Percentiles rank a stretch among this genome's conserved stretches.
Evolutionary conservation across 2,113 vertebrate species (phyloP).

Genomic region (Axis porcinus): DNA sequence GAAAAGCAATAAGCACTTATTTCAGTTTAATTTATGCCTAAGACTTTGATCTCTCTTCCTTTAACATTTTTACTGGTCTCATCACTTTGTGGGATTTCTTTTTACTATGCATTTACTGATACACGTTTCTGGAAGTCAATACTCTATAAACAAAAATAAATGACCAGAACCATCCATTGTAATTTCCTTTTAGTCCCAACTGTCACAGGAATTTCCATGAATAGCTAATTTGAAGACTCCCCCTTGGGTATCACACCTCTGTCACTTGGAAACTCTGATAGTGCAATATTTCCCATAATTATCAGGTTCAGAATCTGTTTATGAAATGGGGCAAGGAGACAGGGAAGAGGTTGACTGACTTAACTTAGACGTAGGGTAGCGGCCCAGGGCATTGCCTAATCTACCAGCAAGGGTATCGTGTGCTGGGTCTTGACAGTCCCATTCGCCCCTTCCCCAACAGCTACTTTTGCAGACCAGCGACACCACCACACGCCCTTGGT

Average conservation of each 20-base stretch:
- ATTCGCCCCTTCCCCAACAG: not conserved
- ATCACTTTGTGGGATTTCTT: not conserved
- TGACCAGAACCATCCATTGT: not conserved
- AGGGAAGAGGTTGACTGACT: not conserved
- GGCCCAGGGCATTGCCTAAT: not conserved
- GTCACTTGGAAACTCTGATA: not conserved
- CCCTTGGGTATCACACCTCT: not conserved
- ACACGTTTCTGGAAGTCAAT: not conserved
- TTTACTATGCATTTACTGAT: not conserved
- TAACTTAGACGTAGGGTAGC: not conserved
- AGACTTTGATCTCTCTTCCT: not conserved
- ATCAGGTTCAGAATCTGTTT: not conserved
- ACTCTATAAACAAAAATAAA: slow-evolving; percentile 36
- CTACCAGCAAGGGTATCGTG: not conserved
- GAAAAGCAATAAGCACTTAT: not conserved
- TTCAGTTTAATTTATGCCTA: not conserved
- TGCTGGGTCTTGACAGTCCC: not conserved
- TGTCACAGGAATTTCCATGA: not conserved
- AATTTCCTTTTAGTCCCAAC: slow-evolving; percentile 19
- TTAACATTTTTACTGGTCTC: not conserved
- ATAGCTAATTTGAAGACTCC: slow-evolving; percentile 10
- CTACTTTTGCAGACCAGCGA: not conserved
- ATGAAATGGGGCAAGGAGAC: not conserved
- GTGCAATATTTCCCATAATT: not conserved
- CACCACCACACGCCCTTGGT: not conserved